Evolutionary conservation across 2,797 vertebrate species (phyloP), one percentile per base, ranked within the genome.

Genomic region (Sphenopsis melanotis): DNA sequence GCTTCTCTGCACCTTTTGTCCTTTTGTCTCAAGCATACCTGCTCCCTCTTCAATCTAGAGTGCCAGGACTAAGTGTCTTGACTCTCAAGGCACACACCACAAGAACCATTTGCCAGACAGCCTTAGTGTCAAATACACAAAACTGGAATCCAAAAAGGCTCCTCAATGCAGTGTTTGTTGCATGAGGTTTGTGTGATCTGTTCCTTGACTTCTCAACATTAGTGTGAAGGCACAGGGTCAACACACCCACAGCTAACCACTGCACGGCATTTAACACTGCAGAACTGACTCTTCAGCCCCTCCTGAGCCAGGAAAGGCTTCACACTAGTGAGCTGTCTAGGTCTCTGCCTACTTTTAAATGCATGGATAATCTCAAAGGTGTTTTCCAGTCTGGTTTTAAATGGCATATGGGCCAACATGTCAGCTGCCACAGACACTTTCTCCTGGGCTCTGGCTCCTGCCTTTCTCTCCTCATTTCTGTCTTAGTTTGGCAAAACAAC

Each of bases 21-120:
- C 5, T 0, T 47, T 53, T 3, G 1, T 57, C 52, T 83, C 34
- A 29, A 47, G 22, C 2, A 0, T 18, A 39, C 34, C 52, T 27
- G 21, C 53, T 71, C 27, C 44, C n/a, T 59, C 12, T 24, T 68
- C 27, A 39, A 34, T 34, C 37, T 13, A 2, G 1, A 55, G 32
- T 27, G 34, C 32, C 39, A 76, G 59, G 9, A 56, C 32, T 44
- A 39, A 60, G 32, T 39, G 15, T 30, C 23, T 30, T 57, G 63
- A 46, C 24, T 76, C 39, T 70, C n/a, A 50, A 57, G 29, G 46
- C 50, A 82, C 22, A 42, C 21, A 50, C 30, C 44, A 37, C 22
- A 76, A 49, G 37, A 76, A 60, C 2, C 24, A 49, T 50, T 57
- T 55, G 34, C 27, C 41, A 61, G 34, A 69, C 0, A 3, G 29